Percentiles rank a stretch among this genome's conserved stretches.
These are phyloP conservation scores for Nemotelus nigrinus DNA, from an alignment of 2,888 invertebrate genomes.

Conservation along the genomic window DNA sequence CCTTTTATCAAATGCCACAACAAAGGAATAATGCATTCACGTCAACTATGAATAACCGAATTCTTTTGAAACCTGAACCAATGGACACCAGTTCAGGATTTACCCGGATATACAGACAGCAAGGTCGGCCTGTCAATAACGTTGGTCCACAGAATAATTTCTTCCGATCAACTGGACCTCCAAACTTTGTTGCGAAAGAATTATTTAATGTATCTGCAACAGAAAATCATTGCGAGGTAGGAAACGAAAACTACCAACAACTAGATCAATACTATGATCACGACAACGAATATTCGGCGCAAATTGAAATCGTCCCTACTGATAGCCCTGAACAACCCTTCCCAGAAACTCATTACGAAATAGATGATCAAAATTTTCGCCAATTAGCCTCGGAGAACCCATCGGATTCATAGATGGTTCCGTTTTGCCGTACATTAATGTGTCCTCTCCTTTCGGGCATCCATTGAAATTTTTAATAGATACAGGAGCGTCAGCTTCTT, in stretches of 20 bases:
- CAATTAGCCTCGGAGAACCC: conserved; percentile 48
- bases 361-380: conserved; percentile 50
- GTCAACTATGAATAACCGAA: background rate
- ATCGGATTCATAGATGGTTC: conserved; percentile 50
- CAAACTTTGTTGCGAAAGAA: conserved; percentile 11
- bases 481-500: conserved; percentile 34
- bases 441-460: conserved; percentile 48
- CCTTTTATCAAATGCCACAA: background rate
- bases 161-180: conserved; percentile 11
- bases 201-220: background rate
- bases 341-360: background rate
- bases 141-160: background rate
- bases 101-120: background rate
- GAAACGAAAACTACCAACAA: conserved; percentile 7
- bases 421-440: conserved; percentile 47
- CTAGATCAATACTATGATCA: conserved; percentile 12
- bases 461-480: conserved; percentile 46
- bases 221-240: background rate
- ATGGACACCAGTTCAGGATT: conserved; percentile 5
- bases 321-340: background rate
- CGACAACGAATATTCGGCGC: background rate
- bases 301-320: background rate
- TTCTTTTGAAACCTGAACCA: background rate
- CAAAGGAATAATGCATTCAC: background rate
- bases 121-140: background rate